Conservation (phyloP, 1,140 invertebrate genomes). For the Drosophila ohnishii region DNA sequence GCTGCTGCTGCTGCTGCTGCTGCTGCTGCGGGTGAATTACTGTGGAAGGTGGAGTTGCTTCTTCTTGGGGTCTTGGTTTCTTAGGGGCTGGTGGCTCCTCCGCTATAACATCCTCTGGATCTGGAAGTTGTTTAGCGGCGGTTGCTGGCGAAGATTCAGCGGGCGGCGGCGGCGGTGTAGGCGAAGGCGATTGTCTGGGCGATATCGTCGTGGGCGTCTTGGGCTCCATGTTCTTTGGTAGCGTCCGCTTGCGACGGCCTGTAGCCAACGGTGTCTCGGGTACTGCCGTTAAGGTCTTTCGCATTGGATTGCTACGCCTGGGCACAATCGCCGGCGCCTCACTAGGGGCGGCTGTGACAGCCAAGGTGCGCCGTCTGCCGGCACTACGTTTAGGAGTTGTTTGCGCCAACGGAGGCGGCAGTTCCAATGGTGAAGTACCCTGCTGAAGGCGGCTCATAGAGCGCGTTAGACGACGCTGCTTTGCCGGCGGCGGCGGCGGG, state of each 20-base stretch:
- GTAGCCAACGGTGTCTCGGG: neutral
- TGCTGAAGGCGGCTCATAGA: conserved; percentile 45
- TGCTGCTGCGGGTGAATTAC: neutral
- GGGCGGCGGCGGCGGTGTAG: neutral
- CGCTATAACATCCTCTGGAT: neutral
- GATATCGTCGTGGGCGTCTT: neutral
- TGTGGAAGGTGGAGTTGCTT: neutral
- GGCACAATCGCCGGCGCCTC: neutral
- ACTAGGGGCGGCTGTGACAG: neutral
- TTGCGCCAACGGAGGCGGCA: conserved; percentile 1
- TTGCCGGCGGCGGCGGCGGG: conserved; percentile 17
- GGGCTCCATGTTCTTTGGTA: neutral
- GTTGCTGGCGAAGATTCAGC: neutral
- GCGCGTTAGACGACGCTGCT: conserved; percentile 60
- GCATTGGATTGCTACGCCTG: conserved; percentile 6
- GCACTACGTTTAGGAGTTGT: neutral
- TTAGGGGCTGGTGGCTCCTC: conserved; percentile 2
- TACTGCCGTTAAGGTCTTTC: conserved; percentile 28
- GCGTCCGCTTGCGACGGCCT: conserved; percentile 15
- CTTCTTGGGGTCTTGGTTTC: neutral
- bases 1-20: neutral
- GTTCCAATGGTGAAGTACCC: neutral
- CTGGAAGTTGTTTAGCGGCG: too few relatives aligned
- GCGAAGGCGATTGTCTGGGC: neutral
- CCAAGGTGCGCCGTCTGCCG: conserved; percentile 36